A percentile compares a stretch with the other conserved stretches of the same genome.
Conservation (phyloP, 2,113 vertebrate species). For the Pygoscelis adeliae region DNA sequence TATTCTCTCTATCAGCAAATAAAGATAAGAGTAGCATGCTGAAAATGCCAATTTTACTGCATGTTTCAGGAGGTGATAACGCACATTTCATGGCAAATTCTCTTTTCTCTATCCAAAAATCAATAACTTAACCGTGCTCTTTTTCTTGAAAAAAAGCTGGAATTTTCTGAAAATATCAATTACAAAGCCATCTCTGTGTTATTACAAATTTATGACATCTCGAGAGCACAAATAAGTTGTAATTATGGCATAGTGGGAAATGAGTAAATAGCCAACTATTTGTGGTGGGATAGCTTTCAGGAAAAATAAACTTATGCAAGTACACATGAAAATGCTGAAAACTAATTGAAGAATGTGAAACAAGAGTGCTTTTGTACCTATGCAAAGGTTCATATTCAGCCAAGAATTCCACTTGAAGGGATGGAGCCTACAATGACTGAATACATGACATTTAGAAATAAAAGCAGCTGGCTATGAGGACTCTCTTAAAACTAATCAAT, state of each 20-base stretch:
- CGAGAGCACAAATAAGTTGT: slow-evolving; percentile 45
- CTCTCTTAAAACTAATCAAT: slow-evolving; percentile 71
- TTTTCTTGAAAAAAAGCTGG: slow-evolving; percentile 3
- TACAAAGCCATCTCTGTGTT: slow-evolving; percentile 22
- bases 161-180: slow-evolving; percentile 66
- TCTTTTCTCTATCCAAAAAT: slow-evolving; percentile 56
- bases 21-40: slow-evolving; percentile 82
- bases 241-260: slow-evolving; percentile 33
- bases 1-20: slow-evolving; percentile 81
- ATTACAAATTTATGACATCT: slow-evolving; percentile 27
- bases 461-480: slow-evolving; percentile 69
- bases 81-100: slow-evolving; percentile 65
- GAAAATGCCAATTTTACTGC: slow-evolving; percentile 77
- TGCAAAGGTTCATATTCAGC: slow-evolving; percentile 32
- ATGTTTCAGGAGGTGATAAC: slow-evolving; percentile 73
- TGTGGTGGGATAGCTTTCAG: slow-evolving; percentile 20
- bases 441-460: slow-evolving; percentile 75
- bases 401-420: slow-evolving; percentile 43
- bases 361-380: slow-evolving; percentile 20
- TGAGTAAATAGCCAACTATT: slow-evolving; percentile 31
- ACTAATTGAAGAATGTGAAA: slow-evolving; percentile 46
- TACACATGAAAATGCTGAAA: slow-evolving; percentile 10
- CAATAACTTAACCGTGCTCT: not conserved
- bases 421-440: slow-evolving; percentile 21
- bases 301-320: slow-evolving; percentile 16